Evolutionary conservation across 2,797 vertebrate species (phyloP).

Genomic region (Myripristis jacobus): DNA sequence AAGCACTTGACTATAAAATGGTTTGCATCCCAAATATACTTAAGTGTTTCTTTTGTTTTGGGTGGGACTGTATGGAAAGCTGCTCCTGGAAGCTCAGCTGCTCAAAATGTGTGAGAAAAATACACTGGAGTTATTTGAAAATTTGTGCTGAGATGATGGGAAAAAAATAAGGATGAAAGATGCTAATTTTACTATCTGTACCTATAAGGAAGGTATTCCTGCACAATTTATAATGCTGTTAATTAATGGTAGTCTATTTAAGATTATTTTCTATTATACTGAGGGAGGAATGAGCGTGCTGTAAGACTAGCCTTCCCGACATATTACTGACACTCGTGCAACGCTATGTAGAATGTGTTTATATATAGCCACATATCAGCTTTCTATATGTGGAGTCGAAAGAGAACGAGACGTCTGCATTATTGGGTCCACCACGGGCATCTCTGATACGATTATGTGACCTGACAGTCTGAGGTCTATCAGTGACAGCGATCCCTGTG

Average conservation of each 20-base stretch:
- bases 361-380: slow-evolving; percentile 36
- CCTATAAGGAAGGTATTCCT: background rate
- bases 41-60: background rate
- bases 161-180: background rate
- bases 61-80: background rate
- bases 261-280: background rate
- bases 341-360: background rate
- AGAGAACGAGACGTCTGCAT: slow-evolving; percentile 50
- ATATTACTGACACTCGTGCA: background rate
- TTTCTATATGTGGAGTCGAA: slow-evolving; percentile 35
- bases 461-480: slow-evolving; percentile 78
- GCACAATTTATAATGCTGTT: background rate
- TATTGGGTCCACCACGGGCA: slow-evolving; percentile 62
- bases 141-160: background rate
- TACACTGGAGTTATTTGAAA: background rate
- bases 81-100: background rate
- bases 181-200: background rate
- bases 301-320: background rate
- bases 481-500: slow-evolving; percentile 75
- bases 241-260: background rate
- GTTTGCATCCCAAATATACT: background rate
- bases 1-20: background rate
- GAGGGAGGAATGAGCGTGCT: no score
- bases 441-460: slow-evolving; percentile 74
- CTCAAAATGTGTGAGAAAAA: background rate